A percentile compares a stretch with the other conserved stretches of the same genome.
Conservation (phyloP, 2,113 vertebrate species). For the Anolis sagrei region DNA sequence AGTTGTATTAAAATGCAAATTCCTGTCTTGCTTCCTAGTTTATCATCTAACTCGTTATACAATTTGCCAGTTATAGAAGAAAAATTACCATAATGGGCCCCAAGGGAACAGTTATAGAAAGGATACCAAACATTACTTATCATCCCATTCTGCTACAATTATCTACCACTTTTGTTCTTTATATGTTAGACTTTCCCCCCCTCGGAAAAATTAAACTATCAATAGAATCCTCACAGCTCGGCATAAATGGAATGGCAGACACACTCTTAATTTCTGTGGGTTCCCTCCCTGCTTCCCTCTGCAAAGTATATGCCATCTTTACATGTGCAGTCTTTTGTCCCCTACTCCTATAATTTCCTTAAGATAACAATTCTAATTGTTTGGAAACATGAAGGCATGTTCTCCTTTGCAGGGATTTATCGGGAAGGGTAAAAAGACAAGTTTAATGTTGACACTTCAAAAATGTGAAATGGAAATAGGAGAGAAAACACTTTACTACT, state of each 20-base stretch:
- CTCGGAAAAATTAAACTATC: constrained; percentile 62
- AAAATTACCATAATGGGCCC: constrained; percentile 88
- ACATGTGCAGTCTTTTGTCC: background rate
- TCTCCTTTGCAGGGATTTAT: background rate
- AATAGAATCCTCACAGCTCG: constrained; percentile 21
- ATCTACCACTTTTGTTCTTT: constrained; percentile 73
- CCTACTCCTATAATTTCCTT: background rate
- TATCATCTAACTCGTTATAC: constrained; percentile 86
- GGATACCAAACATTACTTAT: constrained; percentile 79
- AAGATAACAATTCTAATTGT: background rate
- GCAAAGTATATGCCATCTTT: background rate
- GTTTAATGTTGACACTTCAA: constrained; percentile 13
- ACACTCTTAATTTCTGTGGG: background rate
- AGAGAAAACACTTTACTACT: background rate
- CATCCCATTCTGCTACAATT: constrained; percentile 74
- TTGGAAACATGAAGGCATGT: background rate
- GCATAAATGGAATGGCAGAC: background rate
- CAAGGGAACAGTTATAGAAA: constrained; percentile 79
- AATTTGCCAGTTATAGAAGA: constrained; percentile 85
- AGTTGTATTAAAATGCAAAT: constrained; percentile 93
- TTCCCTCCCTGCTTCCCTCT: background rate
- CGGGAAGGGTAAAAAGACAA: background rate
- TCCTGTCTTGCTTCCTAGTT: constrained; percentile 85
- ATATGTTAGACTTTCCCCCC: constrained; percentile 7
- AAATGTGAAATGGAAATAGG: background rate